These are phyloP conservation scores for Netelia melanura DNA, from an alignment of 2,888 invertebrate species.

Conservation along the genomic window DNA sequence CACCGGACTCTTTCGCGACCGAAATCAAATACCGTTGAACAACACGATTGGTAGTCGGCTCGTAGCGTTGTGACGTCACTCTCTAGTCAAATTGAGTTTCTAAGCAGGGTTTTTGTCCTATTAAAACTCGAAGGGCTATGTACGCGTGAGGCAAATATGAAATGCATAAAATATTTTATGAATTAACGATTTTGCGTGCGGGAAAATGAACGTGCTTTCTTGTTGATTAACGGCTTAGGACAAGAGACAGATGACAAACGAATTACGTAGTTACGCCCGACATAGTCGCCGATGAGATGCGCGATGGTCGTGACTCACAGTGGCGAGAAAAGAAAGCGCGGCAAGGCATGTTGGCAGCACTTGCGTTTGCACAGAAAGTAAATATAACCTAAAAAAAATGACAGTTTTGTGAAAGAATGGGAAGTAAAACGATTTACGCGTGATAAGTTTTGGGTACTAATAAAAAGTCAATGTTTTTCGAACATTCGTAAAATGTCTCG, in stretches of 20 bases:
- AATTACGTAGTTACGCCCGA: conserved; percentile 51
- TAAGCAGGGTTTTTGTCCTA: conserved; percentile 21
- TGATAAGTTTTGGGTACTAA: not conserved
- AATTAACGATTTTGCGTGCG: conserved; percentile 37
- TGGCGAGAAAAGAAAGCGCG: conserved; percentile 3
- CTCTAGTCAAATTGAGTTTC: conserved; percentile 72
- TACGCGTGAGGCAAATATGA: not conserved
- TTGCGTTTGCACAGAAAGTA: not conserved
- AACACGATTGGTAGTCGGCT: conserved; percentile 73
- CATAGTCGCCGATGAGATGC: conserved; percentile 19
- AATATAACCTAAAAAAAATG: conserved; percentile 65
- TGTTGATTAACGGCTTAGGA: not conserved
- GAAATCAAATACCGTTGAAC: conserved; percentile 79
- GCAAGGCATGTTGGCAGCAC: not conserved
- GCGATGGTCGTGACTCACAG: not conserved
- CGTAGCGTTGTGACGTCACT: conserved; percentile 66
- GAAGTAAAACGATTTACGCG: conserved; percentile 11
- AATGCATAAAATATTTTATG: conserved; percentile 16
- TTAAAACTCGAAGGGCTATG: not conserved
- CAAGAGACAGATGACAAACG: conserved; percentile 29
- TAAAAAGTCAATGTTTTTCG: conserved; percentile 5
- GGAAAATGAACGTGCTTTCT: conserved; percentile 33
- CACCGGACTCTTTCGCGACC: conserved; percentile 75
- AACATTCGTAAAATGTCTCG: conserved; percentile 47
- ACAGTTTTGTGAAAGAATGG: conserved; percentile 42